Evolutionary conservation across 1,140 invertebrate genomes (phyloP).

Genomic region (Carcinoscorpius rotundicauda): DNA sequence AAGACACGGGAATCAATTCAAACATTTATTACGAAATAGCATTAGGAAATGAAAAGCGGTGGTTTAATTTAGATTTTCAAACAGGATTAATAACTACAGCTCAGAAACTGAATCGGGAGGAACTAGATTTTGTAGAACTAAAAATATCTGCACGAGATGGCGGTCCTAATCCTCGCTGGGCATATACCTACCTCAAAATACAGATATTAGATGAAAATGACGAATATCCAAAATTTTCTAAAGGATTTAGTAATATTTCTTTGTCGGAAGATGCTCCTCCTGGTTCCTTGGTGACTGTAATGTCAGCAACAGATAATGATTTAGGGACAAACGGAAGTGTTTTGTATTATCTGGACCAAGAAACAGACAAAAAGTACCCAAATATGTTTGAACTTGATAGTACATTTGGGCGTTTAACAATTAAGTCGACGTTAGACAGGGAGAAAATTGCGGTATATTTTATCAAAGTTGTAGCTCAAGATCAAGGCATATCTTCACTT

Average conservation of each 20-base stretch:
- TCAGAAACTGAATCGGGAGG: constrained; percentile 71
- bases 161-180: constrained; percentile 74
- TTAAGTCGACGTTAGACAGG: constrained; percentile 60
- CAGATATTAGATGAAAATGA: constrained; percentile 94
- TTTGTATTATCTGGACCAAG: constrained; percentile 30
- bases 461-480: constrained; percentile 70
- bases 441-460: constrained; percentile 64
- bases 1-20: constrained; percentile 78
- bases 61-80: constrained; percentile 65
- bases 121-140: constrained; percentile 58
- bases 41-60: constrained; percentile 60
- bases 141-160: constrained; percentile 52
- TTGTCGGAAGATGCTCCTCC: constrained; percentile 66
- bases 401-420: constrained; percentile 71
- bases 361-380: constrained; percentile 57
- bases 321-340: constrained; percentile 86
- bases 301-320: constrained; percentile 82
- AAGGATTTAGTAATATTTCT: constrained; percentile 57
- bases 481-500: constrained; percentile 75
- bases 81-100: constrained; percentile 65
- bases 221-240: constrained; percentile 52
- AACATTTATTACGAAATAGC: constrained; percentile 76
- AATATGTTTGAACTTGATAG: constrained; percentile 69
- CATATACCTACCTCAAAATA: constrained; percentile 70
- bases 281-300: constrained; percentile 62